Evolutionary conservation across 1,140 invertebrate species (phyloP).

Genomic region (Pissodes strobi): DNA sequence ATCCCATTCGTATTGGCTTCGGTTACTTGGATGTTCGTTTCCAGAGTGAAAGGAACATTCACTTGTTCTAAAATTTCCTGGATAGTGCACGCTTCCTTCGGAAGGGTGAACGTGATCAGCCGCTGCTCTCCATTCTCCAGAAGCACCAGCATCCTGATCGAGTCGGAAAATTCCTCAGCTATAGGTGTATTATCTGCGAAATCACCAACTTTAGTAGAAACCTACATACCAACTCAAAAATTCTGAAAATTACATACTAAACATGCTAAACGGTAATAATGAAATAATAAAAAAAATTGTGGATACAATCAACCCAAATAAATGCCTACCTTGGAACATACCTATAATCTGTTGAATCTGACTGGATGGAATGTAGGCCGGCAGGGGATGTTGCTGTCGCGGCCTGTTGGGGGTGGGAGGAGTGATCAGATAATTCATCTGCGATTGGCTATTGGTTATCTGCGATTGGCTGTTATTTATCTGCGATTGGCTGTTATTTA

Average conservation of each 20-base stretch:
- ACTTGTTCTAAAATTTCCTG: constrained; percentile 78
- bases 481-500: too few relatives aligned
- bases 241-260: too few relatives aligned
- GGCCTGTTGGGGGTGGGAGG: constrained; percentile 40
- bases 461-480: too few relatives aligned
- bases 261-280: too few relatives aligned
- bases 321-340: constrained; percentile 28
- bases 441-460: constrained; percentile 22
- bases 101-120: constrained; percentile 77
- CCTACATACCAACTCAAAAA: too few relatives aligned
- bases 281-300: background rate
- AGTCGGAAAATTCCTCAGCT: constrained; percentile 51
- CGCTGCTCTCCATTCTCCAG: constrained; percentile 74
- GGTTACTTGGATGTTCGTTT: constrained; percentile 70
- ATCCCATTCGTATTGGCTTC: constrained; percentile 71
- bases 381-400: constrained; percentile 41
- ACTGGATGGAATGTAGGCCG: constrained; percentile 46
- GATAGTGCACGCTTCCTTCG: constrained; percentile 77
- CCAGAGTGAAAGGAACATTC: constrained; percentile 65
- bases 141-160: constrained; percentile 75
- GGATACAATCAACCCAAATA: background rate
- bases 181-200: constrained; percentile 44
- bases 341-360: constrained; percentile 53
- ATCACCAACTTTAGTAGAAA: too few relatives aligned
- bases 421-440: constrained; percentile 46